Evolutionary conservation across 2,797 vertebrate species (phyloP).

Genomic region (Rhabdophis nuchalis): DNA sequence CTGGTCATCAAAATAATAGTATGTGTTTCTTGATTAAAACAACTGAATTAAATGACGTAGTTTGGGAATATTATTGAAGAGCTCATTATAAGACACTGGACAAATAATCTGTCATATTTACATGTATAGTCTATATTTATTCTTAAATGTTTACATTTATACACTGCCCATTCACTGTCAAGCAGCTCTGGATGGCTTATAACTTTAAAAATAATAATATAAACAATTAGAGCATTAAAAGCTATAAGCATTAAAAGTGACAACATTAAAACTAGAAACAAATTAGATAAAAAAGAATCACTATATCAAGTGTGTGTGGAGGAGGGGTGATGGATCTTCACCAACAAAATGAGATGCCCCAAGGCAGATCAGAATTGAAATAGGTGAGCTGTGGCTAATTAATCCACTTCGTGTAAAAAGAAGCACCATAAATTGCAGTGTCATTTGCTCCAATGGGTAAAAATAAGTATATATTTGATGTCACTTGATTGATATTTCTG

Average conservation of each 20-base stretch:
- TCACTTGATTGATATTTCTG: background rate
- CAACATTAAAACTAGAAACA: too few species aligned
- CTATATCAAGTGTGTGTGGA: too few species aligned
- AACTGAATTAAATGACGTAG: background rate
- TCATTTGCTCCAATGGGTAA: background rate
- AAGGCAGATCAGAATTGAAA: background rate
- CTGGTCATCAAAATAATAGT: background rate
- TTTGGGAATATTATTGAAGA: background rate
- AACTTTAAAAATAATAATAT: too few species aligned
- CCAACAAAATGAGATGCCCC: too few species aligned
- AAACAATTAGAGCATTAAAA: background rate
- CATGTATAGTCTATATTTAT: background rate
- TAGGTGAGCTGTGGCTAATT: background rate
- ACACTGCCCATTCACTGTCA: background rate
- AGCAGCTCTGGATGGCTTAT: background rate
- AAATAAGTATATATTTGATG: background rate
- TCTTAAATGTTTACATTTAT: background rate
- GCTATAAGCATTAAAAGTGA: background rate
- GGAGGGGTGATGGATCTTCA: too few species aligned
- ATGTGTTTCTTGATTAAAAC: background rate
- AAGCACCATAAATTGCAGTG: background rate
- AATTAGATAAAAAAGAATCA: too few species aligned
- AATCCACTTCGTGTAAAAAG: background rate
- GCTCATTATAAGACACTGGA: background rate
- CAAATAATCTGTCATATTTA: background rate